phyloP scores from a whole-genome alignment of 2,888 invertebrate genomes.

The Meandrusa payeni region DNA sequence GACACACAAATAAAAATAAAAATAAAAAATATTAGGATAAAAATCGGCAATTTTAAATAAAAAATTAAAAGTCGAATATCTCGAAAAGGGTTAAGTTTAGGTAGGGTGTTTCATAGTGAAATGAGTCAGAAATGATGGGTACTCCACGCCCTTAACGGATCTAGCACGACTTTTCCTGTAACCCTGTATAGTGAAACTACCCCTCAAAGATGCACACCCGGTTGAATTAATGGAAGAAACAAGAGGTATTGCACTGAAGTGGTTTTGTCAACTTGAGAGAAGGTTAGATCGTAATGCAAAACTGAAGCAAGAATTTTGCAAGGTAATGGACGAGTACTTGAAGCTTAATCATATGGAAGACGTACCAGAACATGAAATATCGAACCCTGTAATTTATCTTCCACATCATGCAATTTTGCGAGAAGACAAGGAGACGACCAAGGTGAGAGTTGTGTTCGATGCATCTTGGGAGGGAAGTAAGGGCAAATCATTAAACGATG shows the following conservation, averaged over 20 bases:
- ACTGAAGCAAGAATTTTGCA: constrained; percentile 26
- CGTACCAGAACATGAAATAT: constrained; percentile 11
- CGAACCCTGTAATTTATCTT: constrained; percentile 7
- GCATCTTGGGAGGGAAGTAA: constrained; percentile 27
- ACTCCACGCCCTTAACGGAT: too few relatives aligned
- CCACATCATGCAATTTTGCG: constrained; percentile 27
- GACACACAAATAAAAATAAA: too few relatives aligned
- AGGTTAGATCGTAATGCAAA: constrained; percentile 25
- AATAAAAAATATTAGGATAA: too few relatives aligned
- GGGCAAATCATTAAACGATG: constrained; percentile 29
- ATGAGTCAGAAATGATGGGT: too few relatives aligned
- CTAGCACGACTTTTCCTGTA: too few relatives aligned
- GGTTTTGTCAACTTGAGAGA: constrained; percentile 28
- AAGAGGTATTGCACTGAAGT: constrained; percentile 29
- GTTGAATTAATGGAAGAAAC: constrained; percentile 25
- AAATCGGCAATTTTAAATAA: too few relatives aligned
- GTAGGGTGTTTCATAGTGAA: too few relatives aligned
- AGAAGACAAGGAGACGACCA: constrained; percentile 30
- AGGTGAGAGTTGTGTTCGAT: constrained; percentile 27
- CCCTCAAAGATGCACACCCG: constrained; percentile 24
- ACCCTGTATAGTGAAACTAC: constrained; percentile 25
- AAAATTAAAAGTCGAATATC: too few relatives aligned
- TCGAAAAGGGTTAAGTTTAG: too few relatives aligned
- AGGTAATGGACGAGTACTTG: constrained; percentile 26
- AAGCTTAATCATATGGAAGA: constrained; percentile 25